These are phyloP conservation scores for Seira sanloemensis DNA, from an alignment of 2,888 invertebrate species.

Conservation along the genomic window DNA sequence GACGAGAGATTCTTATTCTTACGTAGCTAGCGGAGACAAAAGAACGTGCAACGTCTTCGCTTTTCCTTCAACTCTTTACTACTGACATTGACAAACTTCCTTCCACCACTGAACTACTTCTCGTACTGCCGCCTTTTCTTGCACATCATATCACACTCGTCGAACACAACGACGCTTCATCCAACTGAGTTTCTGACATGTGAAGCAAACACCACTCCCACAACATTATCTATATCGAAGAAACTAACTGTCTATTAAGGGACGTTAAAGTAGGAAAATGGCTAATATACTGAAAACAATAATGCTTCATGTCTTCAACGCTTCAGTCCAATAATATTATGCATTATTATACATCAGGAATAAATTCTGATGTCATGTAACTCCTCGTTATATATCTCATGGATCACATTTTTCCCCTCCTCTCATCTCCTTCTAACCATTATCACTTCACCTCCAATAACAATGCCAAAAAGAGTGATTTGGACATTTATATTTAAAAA, in stretches of 20 bases:
- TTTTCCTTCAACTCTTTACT: not conserved
- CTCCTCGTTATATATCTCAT: not conserved
- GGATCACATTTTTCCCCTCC: not conserved
- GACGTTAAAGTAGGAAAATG: conserved; percentile 37
- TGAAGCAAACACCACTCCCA: conserved; percentile 60
- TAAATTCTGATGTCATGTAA: not conserved
- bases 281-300: not conserved
- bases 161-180: not conserved
- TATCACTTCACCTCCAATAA: not conserved
- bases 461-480: conserved; percentile 4
- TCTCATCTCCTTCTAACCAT: too few species aligned
- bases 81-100: conserved; percentile 24
- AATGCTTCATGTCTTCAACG: not conserved
- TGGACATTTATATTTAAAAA: conserved; percentile 20
- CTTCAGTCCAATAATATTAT: too few species aligned
- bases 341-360: not conserved
- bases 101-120: conserved; percentile 29
- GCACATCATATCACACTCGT: conserved; percentile 6
- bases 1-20: too few species aligned
- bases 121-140: not conserved
- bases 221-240: conserved; percentile 52
- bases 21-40: not conserved
- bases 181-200: conserved; percentile 8
- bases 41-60: not conserved
- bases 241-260: conserved; percentile 40